phyloP scores from a whole-genome alignment of 1,140 invertebrate species.

The Tyrophagus putrescentiae region DNA sequence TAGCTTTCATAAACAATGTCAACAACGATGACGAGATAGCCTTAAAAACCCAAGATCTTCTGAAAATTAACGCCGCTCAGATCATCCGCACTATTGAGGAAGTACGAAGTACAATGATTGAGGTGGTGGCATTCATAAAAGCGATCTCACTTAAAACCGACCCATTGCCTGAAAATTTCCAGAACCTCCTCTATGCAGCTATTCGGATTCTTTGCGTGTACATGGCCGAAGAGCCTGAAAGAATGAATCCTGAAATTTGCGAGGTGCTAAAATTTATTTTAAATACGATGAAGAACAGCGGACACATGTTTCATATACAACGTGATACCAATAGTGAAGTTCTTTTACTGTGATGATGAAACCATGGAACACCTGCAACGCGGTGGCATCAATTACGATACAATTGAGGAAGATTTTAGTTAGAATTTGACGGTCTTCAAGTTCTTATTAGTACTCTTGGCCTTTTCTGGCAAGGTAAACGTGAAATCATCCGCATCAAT shows the following conservation, averaged over 20 bases:
- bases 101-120: background rate
- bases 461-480: background rate
- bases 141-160: background rate
- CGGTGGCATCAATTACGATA: background rate
- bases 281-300: background rate
- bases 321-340: background rate
- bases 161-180: background rate
- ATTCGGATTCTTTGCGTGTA: background rate
- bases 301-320: too few relatives aligned
- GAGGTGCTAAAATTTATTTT: slow-evolving; percentile 3
- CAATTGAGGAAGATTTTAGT: background rate
- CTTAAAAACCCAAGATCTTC: background rate
- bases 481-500: slow-evolving; percentile 5
- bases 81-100: background rate
- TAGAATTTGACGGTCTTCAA: slow-evolving; percentile 12
- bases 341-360: background rate
- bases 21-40: background rate
- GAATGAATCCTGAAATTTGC: background rate
- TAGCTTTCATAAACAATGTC: background rate
- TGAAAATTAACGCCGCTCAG: background rate
- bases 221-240: background rate
- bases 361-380: background rate
- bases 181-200: background rate
- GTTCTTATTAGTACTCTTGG: background rate
- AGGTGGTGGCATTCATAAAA: background rate